Evolutionary conservation across 2,888 invertebrate genomes (phyloP).

Genomic region (Lithophane ornitopus): DNA sequence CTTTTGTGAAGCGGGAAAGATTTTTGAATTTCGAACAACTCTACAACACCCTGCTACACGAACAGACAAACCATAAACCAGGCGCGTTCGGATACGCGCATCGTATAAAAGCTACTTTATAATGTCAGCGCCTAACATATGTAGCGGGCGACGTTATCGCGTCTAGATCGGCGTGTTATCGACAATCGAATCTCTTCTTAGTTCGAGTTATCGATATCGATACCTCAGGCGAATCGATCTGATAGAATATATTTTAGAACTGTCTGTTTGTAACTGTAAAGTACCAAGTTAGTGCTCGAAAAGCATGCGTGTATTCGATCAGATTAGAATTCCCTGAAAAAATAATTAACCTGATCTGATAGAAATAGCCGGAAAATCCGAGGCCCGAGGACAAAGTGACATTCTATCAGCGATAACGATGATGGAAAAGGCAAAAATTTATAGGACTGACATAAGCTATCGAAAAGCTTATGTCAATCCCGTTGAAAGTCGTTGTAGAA

Average conservation of each 20-base stretch:
- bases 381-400: too few relatives aligned
- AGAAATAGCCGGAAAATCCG: not conserved
- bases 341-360: not conserved
- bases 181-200: conserved; percentile 79
- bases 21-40: conserved; percentile 66
- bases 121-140: conserved; percentile 82
- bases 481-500: too few relatives aligned
- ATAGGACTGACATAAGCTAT: too few relatives aligned
- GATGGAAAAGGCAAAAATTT: too few relatives aligned
- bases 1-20: conserved; percentile 18
- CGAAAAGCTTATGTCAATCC: too few relatives aligned
- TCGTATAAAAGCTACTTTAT: conserved; percentile 80
- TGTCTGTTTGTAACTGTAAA: conserved; percentile 64
- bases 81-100: conserved; percentile 69
- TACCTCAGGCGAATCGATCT: conserved; percentile 76
- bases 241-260: conserved; percentile 76
- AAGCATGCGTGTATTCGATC: conserved; percentile 47
- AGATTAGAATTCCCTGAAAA: conserved; percentile 39
- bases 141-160: conserved; percentile 82
- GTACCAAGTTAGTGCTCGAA: conserved; percentile 48
- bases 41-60: conserved; percentile 63
- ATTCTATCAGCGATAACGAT: too few relatives aligned
- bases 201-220: conserved; percentile 75
- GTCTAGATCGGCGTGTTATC: conserved; percentile 80
- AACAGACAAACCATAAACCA: conserved; percentile 72